Conservation (phyloP, 2,888 invertebrate species). For the Theretra japonica region DNA sequence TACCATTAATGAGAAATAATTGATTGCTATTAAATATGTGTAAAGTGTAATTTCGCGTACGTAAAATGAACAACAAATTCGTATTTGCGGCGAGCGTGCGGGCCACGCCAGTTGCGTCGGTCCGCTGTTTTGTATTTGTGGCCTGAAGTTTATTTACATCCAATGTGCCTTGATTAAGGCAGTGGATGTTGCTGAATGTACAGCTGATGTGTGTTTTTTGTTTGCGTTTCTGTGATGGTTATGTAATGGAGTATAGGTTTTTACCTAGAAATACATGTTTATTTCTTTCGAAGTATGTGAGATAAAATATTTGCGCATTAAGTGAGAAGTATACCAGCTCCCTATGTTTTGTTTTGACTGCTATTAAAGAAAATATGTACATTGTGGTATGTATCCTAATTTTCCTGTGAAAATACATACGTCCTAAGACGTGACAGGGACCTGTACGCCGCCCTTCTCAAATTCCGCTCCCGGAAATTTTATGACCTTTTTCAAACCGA, state of each 20-base stretch:
- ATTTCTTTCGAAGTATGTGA: neutral
- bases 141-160: slow-evolving; percentile 25
- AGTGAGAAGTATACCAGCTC: too few species aligned
- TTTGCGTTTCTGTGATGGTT: neutral
- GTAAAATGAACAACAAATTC: slow-evolving; percentile 49
- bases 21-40: slow-evolving; percentile 22
- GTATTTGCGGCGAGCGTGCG: slow-evolving; percentile 49
- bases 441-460: too few species aligned
- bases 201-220: neutral
- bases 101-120: slow-evolving; percentile 54
- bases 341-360: too few species aligned
- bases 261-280: too few species aligned
- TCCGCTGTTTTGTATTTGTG: slow-evolving; percentile 30
- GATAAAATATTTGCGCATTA: too few species aligned
- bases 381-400: too few species aligned
- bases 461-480: too few species aligned
- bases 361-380: too few species aligned
- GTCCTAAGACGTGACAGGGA: too few species aligned
- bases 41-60: slow-evolving; percentile 38
- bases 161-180: slow-evolving; percentile 15
- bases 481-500: too few species aligned
- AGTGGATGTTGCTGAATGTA: neutral
- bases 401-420: too few species aligned
- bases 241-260: too few species aligned
- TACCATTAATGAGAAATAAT: neutral